phyloP scores from a whole-genome alignment of 2,113 vertebrate genomes.

The Todiramphus saurophagus region DNA sequence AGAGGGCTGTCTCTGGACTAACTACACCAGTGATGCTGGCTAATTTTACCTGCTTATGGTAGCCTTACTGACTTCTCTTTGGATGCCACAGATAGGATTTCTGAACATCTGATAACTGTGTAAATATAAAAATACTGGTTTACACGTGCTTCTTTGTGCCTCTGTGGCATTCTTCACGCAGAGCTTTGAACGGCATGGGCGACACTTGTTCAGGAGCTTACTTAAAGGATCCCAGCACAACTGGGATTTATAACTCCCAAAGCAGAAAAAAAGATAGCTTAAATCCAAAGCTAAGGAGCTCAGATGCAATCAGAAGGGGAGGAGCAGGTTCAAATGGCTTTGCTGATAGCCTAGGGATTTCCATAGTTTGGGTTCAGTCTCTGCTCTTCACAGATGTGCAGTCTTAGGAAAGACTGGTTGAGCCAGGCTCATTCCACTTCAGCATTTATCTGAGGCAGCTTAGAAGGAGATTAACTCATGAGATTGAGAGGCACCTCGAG shows the following conservation, averaged over 20 bases:
- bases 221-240: too few species aligned
- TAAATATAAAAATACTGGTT: not conserved
- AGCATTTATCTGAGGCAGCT: not conserved
- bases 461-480: not conserved
- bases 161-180: not conserved
- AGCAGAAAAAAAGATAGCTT: not conserved
- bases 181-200: not conserved
- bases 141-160: not conserved
- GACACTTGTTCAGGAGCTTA: not conserved
- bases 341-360: not conserved
- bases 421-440: not conserved
- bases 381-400: not conserved
- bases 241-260: not conserved
- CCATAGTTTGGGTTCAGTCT: not conserved
- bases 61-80: not conserved
- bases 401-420: not conserved
- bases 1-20: not conserved
- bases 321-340: not conserved
- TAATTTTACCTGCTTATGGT: not conserved
- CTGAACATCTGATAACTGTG: not conserved
- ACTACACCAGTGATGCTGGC: not conserved
- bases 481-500: not conserved
- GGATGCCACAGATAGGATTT: not conserved
- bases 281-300: not conserved
- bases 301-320: not conserved